A percentile compares a stretch with the other conserved stretches of the same genome.
Conservation (phyloP, 1,140 invertebrate species). For the Drosophila obscura region DNA sequence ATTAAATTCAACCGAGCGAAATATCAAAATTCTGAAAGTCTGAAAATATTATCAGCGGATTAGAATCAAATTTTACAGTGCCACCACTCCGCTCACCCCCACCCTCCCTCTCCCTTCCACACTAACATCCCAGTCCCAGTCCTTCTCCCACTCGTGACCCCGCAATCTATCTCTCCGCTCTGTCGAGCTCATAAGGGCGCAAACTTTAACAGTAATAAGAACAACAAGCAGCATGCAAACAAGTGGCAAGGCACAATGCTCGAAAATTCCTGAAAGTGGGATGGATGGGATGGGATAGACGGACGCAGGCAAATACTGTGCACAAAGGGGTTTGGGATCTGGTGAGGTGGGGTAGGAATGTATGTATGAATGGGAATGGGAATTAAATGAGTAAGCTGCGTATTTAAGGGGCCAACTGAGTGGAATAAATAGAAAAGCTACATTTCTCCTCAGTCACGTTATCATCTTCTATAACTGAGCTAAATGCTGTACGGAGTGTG, state of each 20-base stretch:
- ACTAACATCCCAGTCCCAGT: too few species aligned
- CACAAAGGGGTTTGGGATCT: conserved; percentile 5
- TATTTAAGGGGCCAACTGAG: conserved; percentile 40
- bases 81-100: background rate
- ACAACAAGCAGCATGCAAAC: conserved; percentile 8
- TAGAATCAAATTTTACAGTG: conserved; percentile 65
- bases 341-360: background rate
- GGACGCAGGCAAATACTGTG: background rate
- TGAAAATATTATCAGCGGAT: conserved; percentile 69
- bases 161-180: too few species aligned
- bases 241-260: conserved; percentile 7
- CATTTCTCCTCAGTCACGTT: conserved; percentile 31
- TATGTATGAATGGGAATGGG: conserved; percentile 11
- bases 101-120: background rate
- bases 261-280: conserved; percentile 13
- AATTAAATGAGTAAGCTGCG: conserved; percentile 9
- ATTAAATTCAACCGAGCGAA: conserved; percentile 66
- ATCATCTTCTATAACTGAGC: too few species aligned
- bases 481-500: too few species aligned
- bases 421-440: conserved; percentile 50
- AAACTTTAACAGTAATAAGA: conserved; percentile 2
- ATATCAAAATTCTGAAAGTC: conserved; percentile 55
- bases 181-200: too few species aligned
- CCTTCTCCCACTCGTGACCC: too few species aligned
- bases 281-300: background rate